phyloP scores from a whole-genome alignment of 2,888 invertebrate genomes.

The Thyatira batis region DNA sequence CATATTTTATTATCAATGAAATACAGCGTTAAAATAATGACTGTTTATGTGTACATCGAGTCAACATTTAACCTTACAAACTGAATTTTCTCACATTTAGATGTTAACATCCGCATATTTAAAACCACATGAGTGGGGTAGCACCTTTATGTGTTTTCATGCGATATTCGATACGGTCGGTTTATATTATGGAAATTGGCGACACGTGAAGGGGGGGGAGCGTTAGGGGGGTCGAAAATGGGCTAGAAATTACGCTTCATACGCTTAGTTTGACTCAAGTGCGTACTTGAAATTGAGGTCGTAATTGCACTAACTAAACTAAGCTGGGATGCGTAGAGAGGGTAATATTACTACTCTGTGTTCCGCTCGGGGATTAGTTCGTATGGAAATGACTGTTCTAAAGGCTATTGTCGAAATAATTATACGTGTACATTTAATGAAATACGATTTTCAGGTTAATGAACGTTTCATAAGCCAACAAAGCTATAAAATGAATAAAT shows the following conservation, averaged over 20 bases:
- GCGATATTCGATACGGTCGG: background rate
- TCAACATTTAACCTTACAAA: too few relatives aligned
- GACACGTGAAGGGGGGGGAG: background rate
- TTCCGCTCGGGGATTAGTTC: background rate
- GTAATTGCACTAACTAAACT: background rate
- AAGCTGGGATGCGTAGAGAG: background rate
- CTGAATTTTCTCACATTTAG: too few relatives aligned
- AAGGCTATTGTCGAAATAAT: too few relatives aligned
- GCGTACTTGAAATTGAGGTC: background rate
- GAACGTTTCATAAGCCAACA: too few relatives aligned
- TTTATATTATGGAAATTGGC: background rate
- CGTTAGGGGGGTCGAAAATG: background rate
- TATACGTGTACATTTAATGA: too few relatives aligned
- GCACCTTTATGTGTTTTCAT: background rate
- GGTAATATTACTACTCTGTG: background rate
- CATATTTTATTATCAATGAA: too few relatives aligned
- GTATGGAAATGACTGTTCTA: background rate
- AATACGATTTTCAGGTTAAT: too few relatives aligned
- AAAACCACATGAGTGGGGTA: background rate
- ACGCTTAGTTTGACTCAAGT: background rate
- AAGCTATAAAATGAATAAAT: too few relatives aligned
- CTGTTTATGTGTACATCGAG: too few relatives aligned
- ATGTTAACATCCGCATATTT: background rate
- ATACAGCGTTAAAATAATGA: too few relatives aligned
- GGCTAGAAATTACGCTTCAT: background rate